Evolutionary conservation across 1,140 invertebrate species (phyloP).

Genomic region (Globodera ellingtonae): DNA sequence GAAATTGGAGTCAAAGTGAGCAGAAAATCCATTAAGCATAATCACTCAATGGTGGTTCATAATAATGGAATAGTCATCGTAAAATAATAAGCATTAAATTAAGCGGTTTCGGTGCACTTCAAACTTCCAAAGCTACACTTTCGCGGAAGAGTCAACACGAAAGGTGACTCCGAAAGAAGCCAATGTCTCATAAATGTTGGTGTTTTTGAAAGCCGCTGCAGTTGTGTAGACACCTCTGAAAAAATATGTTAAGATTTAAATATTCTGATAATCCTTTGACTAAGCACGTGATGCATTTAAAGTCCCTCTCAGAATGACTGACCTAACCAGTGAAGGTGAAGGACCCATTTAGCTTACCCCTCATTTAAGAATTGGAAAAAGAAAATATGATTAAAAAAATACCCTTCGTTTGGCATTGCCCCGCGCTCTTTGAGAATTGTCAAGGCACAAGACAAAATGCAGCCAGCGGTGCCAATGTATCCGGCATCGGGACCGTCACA

Average conservation of each 20-base stretch:
- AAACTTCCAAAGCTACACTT: background rate
- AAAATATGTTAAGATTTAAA: constrained; percentile 24
- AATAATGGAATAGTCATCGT: background rate
- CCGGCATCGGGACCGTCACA: constrained; percentile 73
- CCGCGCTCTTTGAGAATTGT: constrained; percentile 77
- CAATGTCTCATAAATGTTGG: constrained; percentile 61
- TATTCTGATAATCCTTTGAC: background rate
- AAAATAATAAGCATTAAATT: background rate
- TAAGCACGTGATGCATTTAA: background rate
- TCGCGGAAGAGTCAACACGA: constrained; percentile 38
- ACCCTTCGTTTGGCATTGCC: constrained; percentile 76
- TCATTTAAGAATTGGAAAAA: constrained; percentile 1
- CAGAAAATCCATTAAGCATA: too few relatives aligned
- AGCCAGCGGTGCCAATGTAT: constrained; percentile 80
- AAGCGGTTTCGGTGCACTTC: background rate
- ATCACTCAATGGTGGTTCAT: too few relatives aligned
- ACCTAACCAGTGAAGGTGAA: background rate
- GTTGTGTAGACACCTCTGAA: constrained; percentile 62
- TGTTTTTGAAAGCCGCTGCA: constrained; percentile 59
- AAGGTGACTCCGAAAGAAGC: constrained; percentile 62
- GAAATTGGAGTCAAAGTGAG: too few relatives aligned
- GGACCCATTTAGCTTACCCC: background rate
- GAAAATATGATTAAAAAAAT: background rate
- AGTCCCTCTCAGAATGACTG: background rate
- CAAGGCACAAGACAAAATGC: constrained; percentile 75